Base-by-base conservation (phyloP, 2,888 invertebrate genomes). In the Mimas tiliae region DNA sequence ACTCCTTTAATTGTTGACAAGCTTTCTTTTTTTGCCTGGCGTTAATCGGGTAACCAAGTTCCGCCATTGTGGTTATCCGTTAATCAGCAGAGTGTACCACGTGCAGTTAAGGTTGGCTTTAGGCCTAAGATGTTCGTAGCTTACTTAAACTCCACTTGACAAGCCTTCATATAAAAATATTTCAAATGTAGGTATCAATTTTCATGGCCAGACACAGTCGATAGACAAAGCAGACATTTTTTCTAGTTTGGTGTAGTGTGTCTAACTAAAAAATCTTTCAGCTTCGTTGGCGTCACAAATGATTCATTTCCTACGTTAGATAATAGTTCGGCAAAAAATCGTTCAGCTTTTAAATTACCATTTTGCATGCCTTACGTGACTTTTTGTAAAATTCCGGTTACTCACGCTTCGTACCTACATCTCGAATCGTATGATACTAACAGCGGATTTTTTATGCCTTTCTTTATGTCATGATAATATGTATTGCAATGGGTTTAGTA, bases 281-380 rank as follows among this genome's bases (percentile, higher is more conserved):
- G 73, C 71, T 66, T 68, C 67, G 71, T 64, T 73, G 73, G 67
- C 64, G 67, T 47, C 62, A 58, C 27, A 69, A 69, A 66, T 70
- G 53, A 73, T 71, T 73, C 74, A 73, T 75, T 73, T 73, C 73
- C 73, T 75, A 66, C 63, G 67, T 73, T 68, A 68, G 48, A 71
- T 70, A 71, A 73, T 63, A n/a, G 50, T 16, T 51, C 50, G 9
- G 42, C 62, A 75, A 75, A 73, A 73, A 73, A 33, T 52, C 62
- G 66, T 19, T 50, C 50, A 67, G 67, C 63, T 14, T 65, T 73
- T 73, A 68, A 71, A 58, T 58, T 42, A 58, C 58, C 58, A 58
- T 58, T 55, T 58, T 42, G 58, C 58, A 58, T 58, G 58, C 58
- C 19, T 58, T 58, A 58, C 58, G 58, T 42, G 58, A 58, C 58